Percentiles rank a stretch among this genome's conserved stretches.
phyloP scores from a whole-genome alignment of 1,140 invertebrate genomes.

The Lucilia cuprina region DNA sequence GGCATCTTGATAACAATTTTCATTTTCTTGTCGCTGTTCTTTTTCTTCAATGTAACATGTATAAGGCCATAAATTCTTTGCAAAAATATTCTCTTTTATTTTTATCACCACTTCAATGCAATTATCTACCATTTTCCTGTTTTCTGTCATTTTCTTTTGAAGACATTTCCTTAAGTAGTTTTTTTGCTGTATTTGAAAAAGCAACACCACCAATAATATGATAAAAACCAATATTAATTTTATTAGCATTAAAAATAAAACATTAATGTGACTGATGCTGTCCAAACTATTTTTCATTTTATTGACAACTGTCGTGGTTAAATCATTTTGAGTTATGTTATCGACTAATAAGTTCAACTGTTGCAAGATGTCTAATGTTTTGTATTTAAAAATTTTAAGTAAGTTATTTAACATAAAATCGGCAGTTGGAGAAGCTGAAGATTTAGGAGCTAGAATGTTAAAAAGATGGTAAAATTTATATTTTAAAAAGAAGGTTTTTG shows the following conservation, averaged over 20 bases:
- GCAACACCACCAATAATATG: neutral
- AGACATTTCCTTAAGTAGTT: neutral
- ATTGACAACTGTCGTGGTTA: conserved; percentile 21
- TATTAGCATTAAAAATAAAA: neutral
- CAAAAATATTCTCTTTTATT: neutral
- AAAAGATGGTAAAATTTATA: no score
- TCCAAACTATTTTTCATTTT: neutral
- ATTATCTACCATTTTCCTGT: neutral
- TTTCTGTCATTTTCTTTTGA: neutral
- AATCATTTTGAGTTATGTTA: neutral
- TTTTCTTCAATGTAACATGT: neutral
- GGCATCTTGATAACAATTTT: neutral
- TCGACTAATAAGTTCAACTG: neutral
- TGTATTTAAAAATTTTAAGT: neutral
- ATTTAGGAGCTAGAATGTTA: neutral
- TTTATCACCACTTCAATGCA: neutral
- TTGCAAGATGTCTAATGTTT: neutral
- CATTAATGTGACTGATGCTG: neutral
- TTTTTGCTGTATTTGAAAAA: neutral
- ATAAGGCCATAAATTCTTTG: neutral
- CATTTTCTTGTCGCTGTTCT: neutral
- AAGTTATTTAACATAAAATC: neutral
- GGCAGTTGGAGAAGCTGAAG: neutral
- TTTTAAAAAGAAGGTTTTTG: no score
- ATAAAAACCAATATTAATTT: conserved; percentile 1